These are phyloP conservation scores for Pseudonaja textilis DNA, from an alignment of 2,113 vertebrate genomes.

Conservation along the genomic window DNA sequence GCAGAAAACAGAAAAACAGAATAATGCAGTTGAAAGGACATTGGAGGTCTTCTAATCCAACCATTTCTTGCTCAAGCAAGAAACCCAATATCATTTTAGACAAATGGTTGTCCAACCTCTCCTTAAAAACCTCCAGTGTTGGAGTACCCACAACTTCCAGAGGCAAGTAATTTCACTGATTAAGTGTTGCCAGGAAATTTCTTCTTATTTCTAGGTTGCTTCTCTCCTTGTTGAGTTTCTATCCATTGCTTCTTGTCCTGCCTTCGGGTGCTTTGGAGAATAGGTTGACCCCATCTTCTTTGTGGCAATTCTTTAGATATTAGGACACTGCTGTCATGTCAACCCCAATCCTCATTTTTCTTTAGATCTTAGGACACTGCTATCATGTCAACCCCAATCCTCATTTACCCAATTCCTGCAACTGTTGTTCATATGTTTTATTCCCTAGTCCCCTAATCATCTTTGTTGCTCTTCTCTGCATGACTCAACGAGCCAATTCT, in stretches of 20 bases:
- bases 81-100: not conserved
- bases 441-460: not conserved
- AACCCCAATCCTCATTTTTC: not conserved
- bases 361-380: not conserved
- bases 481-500: not conserved
- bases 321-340: not conserved
- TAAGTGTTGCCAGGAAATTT: too few species aligned
- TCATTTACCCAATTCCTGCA: too few species aligned
- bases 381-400: not conserved
- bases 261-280: not conserved
- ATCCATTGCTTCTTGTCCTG: too few species aligned
- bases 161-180: too few species aligned
- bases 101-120: not conserved
- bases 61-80: not conserved
- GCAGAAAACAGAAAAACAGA: not conserved
- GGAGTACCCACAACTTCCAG: too few species aligned
- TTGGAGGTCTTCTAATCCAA: not conserved
- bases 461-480: not conserved
- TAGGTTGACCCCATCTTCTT: not conserved
- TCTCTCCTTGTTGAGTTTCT: too few species aligned
- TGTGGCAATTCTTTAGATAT: fast-evolving
- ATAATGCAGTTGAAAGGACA: not conserved
- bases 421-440: not conserved
- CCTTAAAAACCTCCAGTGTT: not conserved
- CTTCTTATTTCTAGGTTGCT: too few species aligned